Conservation (phyloP, 2,113 vertebrate species). For the Thalassarche chlororhynchos region DNA sequence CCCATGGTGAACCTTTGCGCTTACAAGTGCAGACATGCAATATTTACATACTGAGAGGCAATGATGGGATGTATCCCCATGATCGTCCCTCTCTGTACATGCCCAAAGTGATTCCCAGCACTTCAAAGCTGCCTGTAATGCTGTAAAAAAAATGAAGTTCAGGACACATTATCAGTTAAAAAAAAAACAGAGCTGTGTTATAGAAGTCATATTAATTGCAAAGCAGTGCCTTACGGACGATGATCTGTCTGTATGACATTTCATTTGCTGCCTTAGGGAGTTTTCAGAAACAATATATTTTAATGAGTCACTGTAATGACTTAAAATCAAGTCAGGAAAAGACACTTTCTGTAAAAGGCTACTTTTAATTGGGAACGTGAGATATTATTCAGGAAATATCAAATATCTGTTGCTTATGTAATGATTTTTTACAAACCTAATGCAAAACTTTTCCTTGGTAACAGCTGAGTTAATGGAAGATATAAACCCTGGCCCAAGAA, state of each 20-base stretch:
- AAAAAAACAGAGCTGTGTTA: not conserved
- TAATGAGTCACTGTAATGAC: slow-evolving; percentile 17
- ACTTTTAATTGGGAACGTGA: not conserved
- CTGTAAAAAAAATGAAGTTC: not conserved
- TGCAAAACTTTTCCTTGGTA: not conserved
- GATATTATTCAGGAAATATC: not conserved
- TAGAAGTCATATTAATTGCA: slow-evolving; percentile 26
- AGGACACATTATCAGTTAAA: not conserved
- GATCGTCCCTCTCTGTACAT: not conserved
- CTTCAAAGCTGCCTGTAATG: not conserved
- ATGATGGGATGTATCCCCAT: fast-evolving
- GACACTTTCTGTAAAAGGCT: not conserved
- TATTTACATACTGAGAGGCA: not conserved
- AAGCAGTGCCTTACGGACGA: not conserved
- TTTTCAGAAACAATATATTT: slow-evolving; percentile 6
- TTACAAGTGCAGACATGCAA: not conserved
- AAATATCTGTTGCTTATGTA: not conserved
- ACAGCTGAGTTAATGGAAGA: not conserved
- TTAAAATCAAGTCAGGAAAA: not conserved
- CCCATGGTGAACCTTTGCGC: not conserved
- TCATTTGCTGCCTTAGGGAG: not conserved
- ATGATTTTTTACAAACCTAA: not conserved
- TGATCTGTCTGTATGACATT: not conserved
- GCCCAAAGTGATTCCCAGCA: not conserved
- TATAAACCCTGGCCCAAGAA: not conserved